Percentiles rank a stretch among this genome's conserved stretches.
phyloP scores from a whole-genome alignment of 2,888 invertebrate species.

The Herminia tarsipennalis region DNA sequence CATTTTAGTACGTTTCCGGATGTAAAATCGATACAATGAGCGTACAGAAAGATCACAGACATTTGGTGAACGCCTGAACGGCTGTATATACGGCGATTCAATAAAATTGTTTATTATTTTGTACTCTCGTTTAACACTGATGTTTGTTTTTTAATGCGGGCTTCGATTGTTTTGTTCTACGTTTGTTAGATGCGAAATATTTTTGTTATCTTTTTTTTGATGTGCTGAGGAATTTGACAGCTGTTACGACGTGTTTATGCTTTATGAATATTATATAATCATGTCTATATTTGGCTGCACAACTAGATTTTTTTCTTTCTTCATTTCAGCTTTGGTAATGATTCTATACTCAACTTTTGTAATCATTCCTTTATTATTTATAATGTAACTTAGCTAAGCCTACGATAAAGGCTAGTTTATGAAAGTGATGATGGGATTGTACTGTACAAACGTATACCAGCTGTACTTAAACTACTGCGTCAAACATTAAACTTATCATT shows the following conservation, averaged over 20 bases:
- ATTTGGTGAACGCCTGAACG: constrained; percentile 50
- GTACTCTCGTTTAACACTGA: constrained; percentile 18
- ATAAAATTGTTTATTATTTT: constrained; percentile 59
- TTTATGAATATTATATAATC: background rate
- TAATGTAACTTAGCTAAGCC: too few relatives aligned
- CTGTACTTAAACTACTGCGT: too few relatives aligned
- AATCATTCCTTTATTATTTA: too few relatives aligned
- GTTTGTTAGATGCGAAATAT: constrained; percentile 14
- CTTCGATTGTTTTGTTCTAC: constrained; percentile 25
- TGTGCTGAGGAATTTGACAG: constrained; percentile 7
- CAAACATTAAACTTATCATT: too few relatives aligned
- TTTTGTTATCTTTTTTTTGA: constrained; percentile 3
- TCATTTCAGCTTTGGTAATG: too few relatives aligned
- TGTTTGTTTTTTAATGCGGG: constrained; percentile 22
- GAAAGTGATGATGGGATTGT: too few relatives aligned
- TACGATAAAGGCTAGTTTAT: too few relatives aligned
- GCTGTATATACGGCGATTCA: constrained; percentile 28
- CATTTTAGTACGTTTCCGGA: constrained; percentile 71
- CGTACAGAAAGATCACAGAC: constrained; percentile 70
- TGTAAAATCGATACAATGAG: constrained; percentile 80
- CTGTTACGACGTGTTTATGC: constrained; percentile 4
- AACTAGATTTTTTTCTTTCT: too few relatives aligned
- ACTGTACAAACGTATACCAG: too few relatives aligned
- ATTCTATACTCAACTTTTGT: too few relatives aligned
- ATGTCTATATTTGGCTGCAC: constrained; percentile 4